phyloP scores from a whole-genome alignment of 2,113 vertebrate genomes.

The Muntiacus muntjak region DNA sequence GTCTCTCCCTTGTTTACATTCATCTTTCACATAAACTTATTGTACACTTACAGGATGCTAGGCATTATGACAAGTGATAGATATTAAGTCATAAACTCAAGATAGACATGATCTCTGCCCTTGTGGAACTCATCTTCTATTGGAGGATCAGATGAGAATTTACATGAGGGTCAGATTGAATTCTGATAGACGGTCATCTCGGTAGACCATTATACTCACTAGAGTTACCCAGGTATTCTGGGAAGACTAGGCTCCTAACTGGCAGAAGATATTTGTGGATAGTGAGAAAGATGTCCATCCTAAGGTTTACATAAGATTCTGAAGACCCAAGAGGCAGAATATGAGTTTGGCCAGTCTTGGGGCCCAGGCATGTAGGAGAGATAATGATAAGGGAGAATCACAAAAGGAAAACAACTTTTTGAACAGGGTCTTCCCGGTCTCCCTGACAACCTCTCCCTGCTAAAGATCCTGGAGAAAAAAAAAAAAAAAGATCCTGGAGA shows the following conservation, averaged over 20 bases:
- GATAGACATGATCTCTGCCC: neutral
- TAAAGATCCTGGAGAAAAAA: neutral
- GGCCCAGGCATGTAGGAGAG: neutral
- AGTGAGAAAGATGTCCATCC: neutral
- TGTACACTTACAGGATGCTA: neutral
- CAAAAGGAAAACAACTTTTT: neutral
- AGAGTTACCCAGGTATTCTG: neutral
- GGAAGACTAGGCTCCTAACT: neutral
- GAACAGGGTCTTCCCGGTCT: neutral
- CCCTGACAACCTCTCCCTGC: neutral
- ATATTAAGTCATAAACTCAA: neutral
- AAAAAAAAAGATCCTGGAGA: neutral
- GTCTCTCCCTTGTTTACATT: neutral
- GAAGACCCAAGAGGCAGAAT: neutral
- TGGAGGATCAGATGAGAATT: neutral
- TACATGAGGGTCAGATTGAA: neutral
- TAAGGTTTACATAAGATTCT: neutral
- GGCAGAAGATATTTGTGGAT: neutral
- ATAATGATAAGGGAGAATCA: neutral
- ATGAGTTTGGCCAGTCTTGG: neutral
- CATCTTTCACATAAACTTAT: neutral
- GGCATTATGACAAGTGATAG: neutral
- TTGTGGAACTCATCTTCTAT: neutral
- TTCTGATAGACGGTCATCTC: neutral
- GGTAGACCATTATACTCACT: neutral